Base-by-base conservation (phyloP, 2,797 vertebrate genomes). In the Danio choprae region DNA sequence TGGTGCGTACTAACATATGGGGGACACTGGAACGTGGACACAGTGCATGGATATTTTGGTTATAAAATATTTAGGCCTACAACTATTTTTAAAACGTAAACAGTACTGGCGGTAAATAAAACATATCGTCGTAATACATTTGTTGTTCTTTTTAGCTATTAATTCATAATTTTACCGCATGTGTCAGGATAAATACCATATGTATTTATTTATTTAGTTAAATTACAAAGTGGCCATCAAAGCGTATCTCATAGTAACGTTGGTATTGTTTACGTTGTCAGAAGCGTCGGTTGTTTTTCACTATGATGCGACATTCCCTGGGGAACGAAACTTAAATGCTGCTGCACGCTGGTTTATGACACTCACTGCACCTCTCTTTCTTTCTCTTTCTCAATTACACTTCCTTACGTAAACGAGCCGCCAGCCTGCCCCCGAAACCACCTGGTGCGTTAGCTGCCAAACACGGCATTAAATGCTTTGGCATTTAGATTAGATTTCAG, bases 241-340 rank as follows among this genome's bases (percentile, higher is more conserved):
- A 29, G 56, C 12, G 7, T 38, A 38, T 60, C 58, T 48, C 44
- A n/a, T 43, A 6, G 58, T 29, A 73, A 60, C 38, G 8, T 12
- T 56, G 43, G 8, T 40, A 40, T 46, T 38, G 69, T 40, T 78
- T 40, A 73, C 29, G 13, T 20, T 20, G 4, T 16, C 11, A 12
- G 48, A 36, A n/a, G 44, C 8, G 8, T 20, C 7, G 18, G 29
- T 36, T 20, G n/a, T 15, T 11, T 44, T 16, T 20, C 62, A 22
- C 67, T 12, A 43, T 8, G 29, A 58, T 58, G 72, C 58, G 16
- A 11, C 56, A 73, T 50, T 59, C 44, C 22, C 16, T 29, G 1
- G 41, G 36, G 67, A 81, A 68, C 41, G 15, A 53, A 79, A 81
- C 50, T 84, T 74, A 15, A 20, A 44, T 50, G 43, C 56, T 11